Base-by-base conservation (phyloP, 2,888 invertebrate genomes). In the Gari tellinella region DNA sequence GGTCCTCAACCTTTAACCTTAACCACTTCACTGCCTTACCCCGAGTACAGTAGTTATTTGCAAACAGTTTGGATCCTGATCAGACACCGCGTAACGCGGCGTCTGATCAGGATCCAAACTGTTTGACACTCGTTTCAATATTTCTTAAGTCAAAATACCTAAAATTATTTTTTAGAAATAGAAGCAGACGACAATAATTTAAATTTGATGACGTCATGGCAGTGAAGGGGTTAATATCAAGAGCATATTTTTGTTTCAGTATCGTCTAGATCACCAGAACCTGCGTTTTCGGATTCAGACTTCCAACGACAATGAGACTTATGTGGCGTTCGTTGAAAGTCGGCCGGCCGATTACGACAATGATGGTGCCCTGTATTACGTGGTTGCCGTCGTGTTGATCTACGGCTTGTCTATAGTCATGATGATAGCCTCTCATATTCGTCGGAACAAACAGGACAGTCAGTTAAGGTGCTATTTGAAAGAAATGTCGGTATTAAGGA, bases 391-490 rank as follows among this genome's bases (percentile, higher is more conserved):
- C 26, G 88, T 91, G 26, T 68, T 91, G 53, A 90, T 91, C 56
- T 91, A 90, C 77, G 91, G 90, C 15, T 84, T 89, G 31, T 90
- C 90, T 10, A 91, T 91, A 40, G 88, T 91, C 14, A 89, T 91
- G 89, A 90, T 91, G 91, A 90, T 91, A 21, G 90, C 90, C 3
- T 91, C 91, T 4, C 90, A 91, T 80, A 89, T 90, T 46, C 84
- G 90, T 25, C 89, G 89, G 66, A 91, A 91, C 77, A 88, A 90
- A 63, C 88, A 88, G 65, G 91, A 91, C 79, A 88, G 84, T 37
- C 89, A 89, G 66, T 81, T 91, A 37, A 72, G 89, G 55, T 82
- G 83, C 10, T 90, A 90, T 69, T 76, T 90, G 5, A 90, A 91
- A 70, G 90, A 90, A 80, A 89, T 90, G 88, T 88, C 89, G 26